Conservation (phyloP, 2,797 vertebrate genomes). For the Eremophila alpestris region DNA sequence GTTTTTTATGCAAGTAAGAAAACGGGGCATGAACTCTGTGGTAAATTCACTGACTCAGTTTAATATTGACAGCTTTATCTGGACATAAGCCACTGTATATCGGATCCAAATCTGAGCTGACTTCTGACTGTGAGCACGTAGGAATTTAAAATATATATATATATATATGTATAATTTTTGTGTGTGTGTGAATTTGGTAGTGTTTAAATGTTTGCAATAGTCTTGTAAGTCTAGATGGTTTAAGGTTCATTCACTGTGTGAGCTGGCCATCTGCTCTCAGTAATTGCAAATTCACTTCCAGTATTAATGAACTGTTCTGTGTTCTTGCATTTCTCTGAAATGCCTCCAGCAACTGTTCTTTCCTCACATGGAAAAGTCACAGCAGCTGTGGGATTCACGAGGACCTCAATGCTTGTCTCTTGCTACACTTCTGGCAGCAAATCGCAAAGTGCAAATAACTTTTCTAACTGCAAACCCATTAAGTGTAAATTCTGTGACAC, state of each 20-base stretch:
- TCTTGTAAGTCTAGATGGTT: slow-evolving; percentile 21
- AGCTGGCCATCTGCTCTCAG: slow-evolving; percentile 64
- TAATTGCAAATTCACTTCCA: slow-evolving; percentile 61
- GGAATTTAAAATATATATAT: neutral
- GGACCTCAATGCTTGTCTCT: slow-evolving; percentile 41
- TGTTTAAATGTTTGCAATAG: slow-evolving; percentile 35
- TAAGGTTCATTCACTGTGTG: slow-evolving; percentile 41
- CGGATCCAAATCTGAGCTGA: neutral
- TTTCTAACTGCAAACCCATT: slow-evolving; percentile 67
- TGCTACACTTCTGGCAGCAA: slow-evolving; percentile 49
- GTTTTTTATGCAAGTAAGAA: neutral
- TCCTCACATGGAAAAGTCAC: slow-evolving; percentile 23
- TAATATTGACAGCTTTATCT: slow-evolving; percentile 42
- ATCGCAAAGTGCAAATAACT: slow-evolving; percentile 20
- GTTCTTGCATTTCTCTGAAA: slow-evolving; percentile 60
- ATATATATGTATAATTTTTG: too few relatives aligned
- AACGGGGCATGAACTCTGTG: neutral
- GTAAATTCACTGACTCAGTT: neutral
- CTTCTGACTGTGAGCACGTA: neutral
- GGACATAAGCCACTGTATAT: neutral
- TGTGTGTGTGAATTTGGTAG: neutral
- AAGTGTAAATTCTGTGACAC: slow-evolving; percentile 67
- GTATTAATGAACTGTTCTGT: slow-evolving; percentile 59
- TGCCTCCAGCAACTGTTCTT: slow-evolving; percentile 63
- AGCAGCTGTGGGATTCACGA: slow-evolving; percentile 72